A percentile compares a stretch with the other conserved stretches of the same genome.
phyloP scores from a whole-genome alignment of 2,113 vertebrate genomes.

The Chrysochloris asiatica region DNA sequence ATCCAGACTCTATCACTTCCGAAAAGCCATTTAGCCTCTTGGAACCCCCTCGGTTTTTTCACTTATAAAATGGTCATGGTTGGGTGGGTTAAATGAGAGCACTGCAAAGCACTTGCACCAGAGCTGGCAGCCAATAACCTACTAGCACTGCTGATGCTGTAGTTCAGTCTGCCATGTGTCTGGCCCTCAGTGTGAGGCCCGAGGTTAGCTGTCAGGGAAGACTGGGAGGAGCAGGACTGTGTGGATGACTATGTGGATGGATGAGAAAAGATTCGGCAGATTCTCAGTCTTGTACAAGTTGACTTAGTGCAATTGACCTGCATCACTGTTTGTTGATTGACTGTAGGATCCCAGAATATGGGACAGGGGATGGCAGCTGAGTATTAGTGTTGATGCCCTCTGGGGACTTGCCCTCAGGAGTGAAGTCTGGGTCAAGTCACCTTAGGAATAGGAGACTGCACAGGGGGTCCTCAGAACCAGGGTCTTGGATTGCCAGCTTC shows the following conservation, averaged over 20 bases:
- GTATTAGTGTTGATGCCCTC: not conserved
- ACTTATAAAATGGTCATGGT: not conserved
- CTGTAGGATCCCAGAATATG: accelerated
- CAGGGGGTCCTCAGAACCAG: not conserved
- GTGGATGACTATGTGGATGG: not conserved
- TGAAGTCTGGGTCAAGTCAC: not conserved
- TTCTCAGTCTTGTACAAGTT: not conserved
- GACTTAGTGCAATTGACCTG: too few species aligned
- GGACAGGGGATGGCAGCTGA: not conserved
- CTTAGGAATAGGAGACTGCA: not conserved
- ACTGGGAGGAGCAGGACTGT: accelerated
- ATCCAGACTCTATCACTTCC: not conserved
- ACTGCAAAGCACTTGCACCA: not conserved
- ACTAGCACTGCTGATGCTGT: accelerated
- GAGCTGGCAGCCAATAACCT: accelerated
- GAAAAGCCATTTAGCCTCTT: not conserved
- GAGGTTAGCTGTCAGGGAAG: not conserved
- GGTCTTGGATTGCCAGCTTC: not conserved
- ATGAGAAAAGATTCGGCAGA: not conserved
- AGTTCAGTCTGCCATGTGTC: accelerated
- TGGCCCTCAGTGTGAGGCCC: not conserved
- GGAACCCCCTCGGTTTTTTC: not conserved
- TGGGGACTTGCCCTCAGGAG: not conserved
- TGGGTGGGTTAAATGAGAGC: not conserved
- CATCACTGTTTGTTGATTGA: not conserved